phyloP scores from a whole-genome alignment of 2,888 invertebrate species.

The Stenchaetothrips biformis region DNA sequence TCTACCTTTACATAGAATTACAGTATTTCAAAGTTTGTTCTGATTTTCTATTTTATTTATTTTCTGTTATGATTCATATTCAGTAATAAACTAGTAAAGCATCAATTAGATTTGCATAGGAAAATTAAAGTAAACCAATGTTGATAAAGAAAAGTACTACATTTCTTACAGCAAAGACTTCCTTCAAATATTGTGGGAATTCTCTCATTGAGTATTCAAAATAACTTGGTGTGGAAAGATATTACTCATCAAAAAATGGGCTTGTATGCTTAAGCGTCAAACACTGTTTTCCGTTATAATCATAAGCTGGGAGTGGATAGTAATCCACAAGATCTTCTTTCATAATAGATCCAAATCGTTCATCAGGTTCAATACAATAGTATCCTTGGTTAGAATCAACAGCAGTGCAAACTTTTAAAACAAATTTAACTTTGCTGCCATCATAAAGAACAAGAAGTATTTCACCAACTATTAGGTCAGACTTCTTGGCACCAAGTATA shows the following conservation, averaged over 20 bases:
- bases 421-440: background rate
- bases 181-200: too few relatives aligned
- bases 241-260: background rate
- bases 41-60: too few relatives aligned
- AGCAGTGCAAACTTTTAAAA: background rate
- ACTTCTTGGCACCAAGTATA: background rate
- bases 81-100: too few relatives aligned
- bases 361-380: background rate
- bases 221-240: too few relatives aligned
- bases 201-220: too few relatives aligned
- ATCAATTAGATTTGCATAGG: too few relatives aligned
- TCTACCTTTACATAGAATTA: too few relatives aligned
- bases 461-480: background rate
- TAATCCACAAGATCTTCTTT: background rate
- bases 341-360: background rate
- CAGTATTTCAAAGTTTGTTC: too few relatives aligned
- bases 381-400: background rate
- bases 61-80: too few relatives aligned
- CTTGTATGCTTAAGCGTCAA: background rate
- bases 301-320: background rate
- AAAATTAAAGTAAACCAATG: too few relatives aligned
- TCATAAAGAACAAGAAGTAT: background rate
- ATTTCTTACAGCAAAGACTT: too few relatives aligned
- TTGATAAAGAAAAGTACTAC: too few relatives aligned
- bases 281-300: background rate